These are phyloP conservation scores for Podargus strigoides DNA, from an alignment of 2,797 vertebrate genomes.

Conservation along the genomic window DNA sequence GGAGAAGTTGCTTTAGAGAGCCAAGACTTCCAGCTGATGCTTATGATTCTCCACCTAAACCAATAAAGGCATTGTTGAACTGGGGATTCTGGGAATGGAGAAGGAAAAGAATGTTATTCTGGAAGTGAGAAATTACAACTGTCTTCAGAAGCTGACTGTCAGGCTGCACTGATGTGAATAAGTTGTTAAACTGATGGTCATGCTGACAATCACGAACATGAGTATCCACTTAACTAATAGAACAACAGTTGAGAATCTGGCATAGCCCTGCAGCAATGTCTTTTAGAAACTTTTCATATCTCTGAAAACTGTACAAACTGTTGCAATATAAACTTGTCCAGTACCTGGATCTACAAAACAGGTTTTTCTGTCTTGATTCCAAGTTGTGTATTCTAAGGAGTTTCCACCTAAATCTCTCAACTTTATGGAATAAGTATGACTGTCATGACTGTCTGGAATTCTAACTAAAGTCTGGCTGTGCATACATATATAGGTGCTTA, in stretches of 20 bases:
- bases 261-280: not conserved
- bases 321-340: not conserved
- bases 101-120: not conserved
- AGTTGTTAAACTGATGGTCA: not conserved
- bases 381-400: not conserved
- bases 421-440: not conserved
- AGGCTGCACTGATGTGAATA: not conserved
- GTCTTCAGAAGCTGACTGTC: not conserved
- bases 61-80: not conserved
- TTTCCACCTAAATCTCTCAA: not conserved
- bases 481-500: not conserved
- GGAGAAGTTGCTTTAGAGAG: not conserved
- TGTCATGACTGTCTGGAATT: not conserved
- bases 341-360: not conserved
- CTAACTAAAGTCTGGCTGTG: not conserved
- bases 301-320: not conserved
- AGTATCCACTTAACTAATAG: not conserved
- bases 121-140: not conserved
- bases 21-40: not conserved
- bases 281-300: not conserved
- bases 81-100: not conserved
- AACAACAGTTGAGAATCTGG: not conserved
- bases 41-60: not conserved
- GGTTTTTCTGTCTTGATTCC: not conserved
- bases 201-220: not conserved